These are phyloP conservation scores for Dreissena rostriformis DNA, from an alignment of 1,140 invertebrate genomes.

Conservation along the genomic window DNA sequence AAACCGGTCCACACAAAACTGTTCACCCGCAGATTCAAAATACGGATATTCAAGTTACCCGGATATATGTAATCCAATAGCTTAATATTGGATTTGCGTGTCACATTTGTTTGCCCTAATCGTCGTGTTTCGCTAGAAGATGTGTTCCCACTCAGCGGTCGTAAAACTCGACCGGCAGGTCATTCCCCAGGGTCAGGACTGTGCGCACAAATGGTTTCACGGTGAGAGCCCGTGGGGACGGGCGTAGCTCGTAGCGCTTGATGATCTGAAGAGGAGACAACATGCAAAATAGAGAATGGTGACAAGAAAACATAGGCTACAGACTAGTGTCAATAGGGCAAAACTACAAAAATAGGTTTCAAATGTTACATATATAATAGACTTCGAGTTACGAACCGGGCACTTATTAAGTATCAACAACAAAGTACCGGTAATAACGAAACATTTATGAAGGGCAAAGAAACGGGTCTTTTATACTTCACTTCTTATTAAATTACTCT, in stretches of 20 bases:
- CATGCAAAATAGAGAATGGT: background rate
- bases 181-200: conserved; percentile 65
- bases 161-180: conserved; percentile 66
- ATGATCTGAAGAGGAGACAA: conserved; percentile 63
- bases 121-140: background rate
- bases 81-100: no score
- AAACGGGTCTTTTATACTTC: no score
- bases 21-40: no score
- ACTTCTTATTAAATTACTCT: no score
- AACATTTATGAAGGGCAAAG: no score
- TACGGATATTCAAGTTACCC: no score
- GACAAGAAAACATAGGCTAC: background rate
- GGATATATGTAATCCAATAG: no score
- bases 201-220: conserved; percentile 69
- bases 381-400: background rate
- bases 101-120: no score
- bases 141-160: conserved; percentile 58
- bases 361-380: background rate
- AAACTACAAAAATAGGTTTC: background rate
- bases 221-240: conserved; percentile 56
- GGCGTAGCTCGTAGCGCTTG: conserved; percentile 59
- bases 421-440: no score
- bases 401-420: background rate
- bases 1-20: no score
- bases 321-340: background rate